Evolutionary conservation across 2,888 invertebrate genomes (phyloP).

Genomic region (Acleris emargana): DNA sequence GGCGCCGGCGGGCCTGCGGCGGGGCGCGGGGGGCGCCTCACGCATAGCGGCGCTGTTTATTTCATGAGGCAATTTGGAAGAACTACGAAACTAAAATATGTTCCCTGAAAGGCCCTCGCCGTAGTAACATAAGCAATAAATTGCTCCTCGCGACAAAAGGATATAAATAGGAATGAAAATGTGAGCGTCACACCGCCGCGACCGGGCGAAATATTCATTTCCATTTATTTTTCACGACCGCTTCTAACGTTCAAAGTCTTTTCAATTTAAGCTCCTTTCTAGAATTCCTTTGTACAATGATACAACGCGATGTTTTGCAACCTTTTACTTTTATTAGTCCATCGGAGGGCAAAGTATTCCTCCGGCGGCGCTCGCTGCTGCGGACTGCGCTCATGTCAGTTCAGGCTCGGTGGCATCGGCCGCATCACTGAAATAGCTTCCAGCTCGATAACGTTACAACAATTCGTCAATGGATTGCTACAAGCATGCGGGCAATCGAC

Average conservation of each 20-base stretch:
- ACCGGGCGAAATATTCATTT: constrained; percentile 28
- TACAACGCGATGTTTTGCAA: constrained; percentile 16
- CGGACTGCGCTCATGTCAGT: neutral
- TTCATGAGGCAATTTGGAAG: constrained; percentile 36
- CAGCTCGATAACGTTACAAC: too few relatives aligned
- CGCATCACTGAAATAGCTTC: too few relatives aligned
- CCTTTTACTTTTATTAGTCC: constrained; percentile 17
- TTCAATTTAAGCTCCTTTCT: constrained; percentile 28
- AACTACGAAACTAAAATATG: constrained; percentile 35
- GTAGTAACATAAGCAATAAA: constrained; percentile 33
- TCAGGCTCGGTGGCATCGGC: too few relatives aligned
- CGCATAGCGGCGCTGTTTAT: constrained; percentile 26
- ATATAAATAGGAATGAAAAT: constrained; percentile 33
- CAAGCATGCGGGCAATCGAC: too few relatives aligned
- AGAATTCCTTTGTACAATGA: constrained; percentile 21
- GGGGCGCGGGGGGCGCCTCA: constrained; percentile 1
- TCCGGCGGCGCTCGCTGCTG: neutral
- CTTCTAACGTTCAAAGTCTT: constrained; percentile 20
- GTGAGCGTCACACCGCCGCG: constrained; percentile 24
- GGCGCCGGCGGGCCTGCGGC: too few relatives aligned
- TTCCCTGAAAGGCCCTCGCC: constrained; percentile 27
- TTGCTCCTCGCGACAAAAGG: constrained; percentile 33
- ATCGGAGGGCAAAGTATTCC: neutral
- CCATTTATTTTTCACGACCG: constrained; percentile 28
- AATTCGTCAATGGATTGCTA: too few relatives aligned